Evolutionary conservation across 2,888 invertebrate species (phyloP), one percentile per base, ranked within the genome.

Genomic region (Julus scandinavius): DNA sequence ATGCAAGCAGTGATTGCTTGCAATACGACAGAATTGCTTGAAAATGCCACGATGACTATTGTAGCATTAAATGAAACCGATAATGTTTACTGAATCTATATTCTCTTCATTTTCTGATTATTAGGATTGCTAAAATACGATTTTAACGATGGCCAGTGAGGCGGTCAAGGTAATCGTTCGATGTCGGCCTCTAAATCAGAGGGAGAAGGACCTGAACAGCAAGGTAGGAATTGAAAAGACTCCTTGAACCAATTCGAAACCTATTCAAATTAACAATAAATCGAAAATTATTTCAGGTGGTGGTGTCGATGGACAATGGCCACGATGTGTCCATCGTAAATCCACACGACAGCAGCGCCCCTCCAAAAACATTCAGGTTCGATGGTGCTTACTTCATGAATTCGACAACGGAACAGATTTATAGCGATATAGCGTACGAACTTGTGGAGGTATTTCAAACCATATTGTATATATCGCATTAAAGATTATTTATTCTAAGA

Each of bases 361-460:
- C 94, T 45, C 94, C 94, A 1, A 96, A 96, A 92, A 93, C 93
- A 9, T 97, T 97, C 92, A 95, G 95, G 38, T 97, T 97, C 93
- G 97, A 98, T 92, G 97, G 96, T 50, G 95, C 96, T 0, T 98
- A 97, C 92, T 95, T 94, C 90, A 94, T 94, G 85, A 94, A 95
- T 88, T 95, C 96, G 0, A 95, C 94, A n/a, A 97, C 97, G 0
- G 97, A 97, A 92, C 94, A 94, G 84, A 95, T 97, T 63, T 97
- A 97, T 94, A 96, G 96, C 91, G 97, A 97, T 91, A 96, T 97
- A 89, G 96, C 96, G 89, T 97, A 96, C 91, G 95, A 96, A 0
- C 92, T 97, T 54, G 95, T 97, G 63, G 96, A 97, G 94, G 96
- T 95, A 92, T 92, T 91, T 89, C 89, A 13, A 45, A 50, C 13